Conservation (phyloP, 2,888 invertebrate genomes). For the Tanypteryx hageni region DNA sequence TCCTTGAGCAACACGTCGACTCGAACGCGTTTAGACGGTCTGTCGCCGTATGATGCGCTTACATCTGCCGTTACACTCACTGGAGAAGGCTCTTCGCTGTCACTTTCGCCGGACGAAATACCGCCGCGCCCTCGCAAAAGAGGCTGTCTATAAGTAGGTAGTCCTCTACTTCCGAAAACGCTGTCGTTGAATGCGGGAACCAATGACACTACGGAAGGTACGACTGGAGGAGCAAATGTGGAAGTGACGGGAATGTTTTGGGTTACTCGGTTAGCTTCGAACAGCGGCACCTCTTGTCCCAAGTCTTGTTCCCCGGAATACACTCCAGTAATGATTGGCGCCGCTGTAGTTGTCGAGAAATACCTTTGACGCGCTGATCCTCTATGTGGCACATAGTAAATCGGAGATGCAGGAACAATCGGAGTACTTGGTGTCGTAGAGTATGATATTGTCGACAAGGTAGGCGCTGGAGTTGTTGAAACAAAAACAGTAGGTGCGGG, state of each 20-base stretch:
- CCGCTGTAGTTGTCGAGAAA: conserved; percentile 25
- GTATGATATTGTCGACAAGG: conserved; percentile 14
- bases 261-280: conserved; percentile 2
- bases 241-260: conserved; percentile 3
- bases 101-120: neutral
- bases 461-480: conserved; percentile 32
- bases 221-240: conserved; percentile 39
- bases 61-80: conserved; percentile 16
- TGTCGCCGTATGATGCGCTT: conserved; percentile 6
- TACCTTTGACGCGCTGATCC: conserved; percentile 36
- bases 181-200: neutral
- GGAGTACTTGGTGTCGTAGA: conserved; percentile 25
- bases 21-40: neutral
- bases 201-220: neutral
- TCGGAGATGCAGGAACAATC: neutral
- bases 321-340: neutral
- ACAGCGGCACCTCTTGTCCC: neutral
- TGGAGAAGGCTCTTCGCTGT: conserved; percentile 11
- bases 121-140: conserved; percentile 1
- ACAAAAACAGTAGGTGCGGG: conserved; percentile 7
- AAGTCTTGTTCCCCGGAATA: conserved; percentile 24
- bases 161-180: neutral
- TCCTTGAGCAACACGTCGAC: conserved; percentile 35
- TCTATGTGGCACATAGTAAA: neutral
- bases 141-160: conserved; percentile 7